These are phyloP conservation scores for Tinea pellionella DNA, from an alignment of 2,888 invertebrate genomes.

Conservation along the genomic window DNA sequence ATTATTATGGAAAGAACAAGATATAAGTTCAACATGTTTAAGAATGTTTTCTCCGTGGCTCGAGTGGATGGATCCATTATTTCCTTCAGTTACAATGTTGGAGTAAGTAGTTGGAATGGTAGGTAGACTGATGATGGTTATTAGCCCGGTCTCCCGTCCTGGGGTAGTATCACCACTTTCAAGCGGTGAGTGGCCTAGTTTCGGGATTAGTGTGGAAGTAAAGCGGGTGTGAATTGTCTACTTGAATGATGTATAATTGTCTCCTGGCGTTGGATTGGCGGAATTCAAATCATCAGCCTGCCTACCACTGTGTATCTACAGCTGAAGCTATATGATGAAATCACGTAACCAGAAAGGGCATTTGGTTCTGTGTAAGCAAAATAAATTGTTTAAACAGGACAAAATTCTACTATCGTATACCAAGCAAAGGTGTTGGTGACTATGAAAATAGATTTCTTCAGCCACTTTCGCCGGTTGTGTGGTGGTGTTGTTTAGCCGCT, in stretches of 20 bases:
- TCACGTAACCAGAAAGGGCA: no score
- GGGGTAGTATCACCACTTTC: background rate
- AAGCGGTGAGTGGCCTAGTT: no score
- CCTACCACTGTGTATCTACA: no score
- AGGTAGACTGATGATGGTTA: no score
- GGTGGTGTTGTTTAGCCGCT: slow-evolving; percentile 43
- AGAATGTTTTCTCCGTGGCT: slow-evolving; percentile 48
- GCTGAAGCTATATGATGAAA: no score
- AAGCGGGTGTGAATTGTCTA: no score
- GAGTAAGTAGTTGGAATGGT: slow-evolving; percentile 30
- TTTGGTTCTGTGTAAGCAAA: no score
- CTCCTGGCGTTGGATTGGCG: no score
- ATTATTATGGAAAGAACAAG: slow-evolving; percentile 48
- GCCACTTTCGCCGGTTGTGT: slow-evolving; percentile 52
- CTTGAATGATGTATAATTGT: no score
- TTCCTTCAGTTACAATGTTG: slow-evolving; percentile 39
- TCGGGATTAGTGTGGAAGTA: no score
- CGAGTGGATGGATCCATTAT: slow-evolving; percentile 50
- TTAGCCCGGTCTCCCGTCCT: no score
- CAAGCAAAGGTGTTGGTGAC: slow-evolving; percentile 43
- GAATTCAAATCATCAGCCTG: no score
- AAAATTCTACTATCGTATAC: slow-evolving; percentile 52
- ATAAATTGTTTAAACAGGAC: slow-evolving; percentile 38
- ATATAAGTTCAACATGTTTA: slow-evolving; percentile 46
- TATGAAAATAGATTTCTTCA: slow-evolving; percentile 58